Evolutionary conservation across 2,888 invertebrate genomes (phyloP), one percentile per base, ranked within the genome.

Genomic region (Callosobruchus maculatus): DNA sequence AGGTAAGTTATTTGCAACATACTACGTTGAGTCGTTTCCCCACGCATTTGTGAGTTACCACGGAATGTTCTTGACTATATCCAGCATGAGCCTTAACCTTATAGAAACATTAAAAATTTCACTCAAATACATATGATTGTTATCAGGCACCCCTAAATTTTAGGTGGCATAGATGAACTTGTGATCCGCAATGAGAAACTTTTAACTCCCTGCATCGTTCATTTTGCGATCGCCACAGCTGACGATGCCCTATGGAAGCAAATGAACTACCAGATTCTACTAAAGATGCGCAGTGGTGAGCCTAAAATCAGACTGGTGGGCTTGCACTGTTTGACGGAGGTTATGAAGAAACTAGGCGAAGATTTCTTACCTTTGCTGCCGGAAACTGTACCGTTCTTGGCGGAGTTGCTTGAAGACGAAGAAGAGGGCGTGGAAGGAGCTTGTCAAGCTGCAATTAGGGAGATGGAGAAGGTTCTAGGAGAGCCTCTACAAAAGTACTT

Each of bases 381-480:
- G 0, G 98, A 98, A 85, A 96, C 97, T 3, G 94, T 98, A 76
- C 97, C 97, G 0, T 97, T 97, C 89, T 88, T 98, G 66, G 96
- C 97, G 0, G 98, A 98, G 85, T 88, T 98, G 20, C 89, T 98
- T 80, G 98, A 98, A 89, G 97, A 96, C 83, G 95, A 95, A 78
- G 94, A 95, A 78, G 92, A 93, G 78, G 90, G 89, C 49, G 96
- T 97, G 66, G 97, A 97, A 84, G 90, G 91, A 68, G 91, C 91
- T 69, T 95, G 95, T 0, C 94, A 95, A 81, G 91, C 91, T 77
- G 93, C 95, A 2, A 92, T 98, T 2, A 92, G 93, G 77, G 94
- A 95, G 80, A 89, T 98, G 79, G 97, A 98, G 85, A 91, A 92
- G 75, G 93, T 96, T 81, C 89, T 97, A 0, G 97, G 96, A 2